Conservation (phyloP, 2,797 vertebrate species). For the Natrix natrix region DNA sequence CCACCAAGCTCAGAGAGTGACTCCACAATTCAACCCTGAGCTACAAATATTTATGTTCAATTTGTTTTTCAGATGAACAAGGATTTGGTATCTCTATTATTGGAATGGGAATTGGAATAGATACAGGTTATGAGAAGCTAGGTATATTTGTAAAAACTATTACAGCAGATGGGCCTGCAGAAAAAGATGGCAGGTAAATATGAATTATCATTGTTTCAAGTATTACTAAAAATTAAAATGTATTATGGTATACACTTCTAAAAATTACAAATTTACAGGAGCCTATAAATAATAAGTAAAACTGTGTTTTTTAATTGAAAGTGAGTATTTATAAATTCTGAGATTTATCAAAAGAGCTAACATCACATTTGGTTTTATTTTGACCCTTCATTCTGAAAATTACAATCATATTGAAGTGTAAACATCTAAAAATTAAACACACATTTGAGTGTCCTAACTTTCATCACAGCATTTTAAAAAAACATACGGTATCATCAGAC, state of each 20-base stretch:
- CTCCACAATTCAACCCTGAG: background rate
- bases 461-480: background rate
- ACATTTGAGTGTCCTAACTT: background rate
- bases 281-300: background rate
- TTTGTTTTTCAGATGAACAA: slow-evolving; percentile 84
- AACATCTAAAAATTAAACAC: background rate
- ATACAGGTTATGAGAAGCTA: slow-evolving; percentile 95
- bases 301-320: background rate
- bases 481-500: background rate
- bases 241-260: background rate
- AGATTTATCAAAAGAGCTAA: background rate
- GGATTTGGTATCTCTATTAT: slow-evolving; percentile 98
- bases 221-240: background rate
- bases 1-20: background rate
- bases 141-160: slow-evolving; percentile 99
- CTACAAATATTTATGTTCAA: background rate
- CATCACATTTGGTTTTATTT: background rate
- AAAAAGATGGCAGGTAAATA: slow-evolving; percentile 89
- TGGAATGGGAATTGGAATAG: slow-evolving; percentile 97
- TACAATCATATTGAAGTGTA: background rate
- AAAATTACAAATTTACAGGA: background rate
- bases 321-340: background rate
- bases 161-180: slow-evolving; percentile 93
- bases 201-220: background rate
- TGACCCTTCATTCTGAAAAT: background rate